Conservation (phyloP, 2,113 vertebrate genomes). For the Equus przewalskii region DNA sequence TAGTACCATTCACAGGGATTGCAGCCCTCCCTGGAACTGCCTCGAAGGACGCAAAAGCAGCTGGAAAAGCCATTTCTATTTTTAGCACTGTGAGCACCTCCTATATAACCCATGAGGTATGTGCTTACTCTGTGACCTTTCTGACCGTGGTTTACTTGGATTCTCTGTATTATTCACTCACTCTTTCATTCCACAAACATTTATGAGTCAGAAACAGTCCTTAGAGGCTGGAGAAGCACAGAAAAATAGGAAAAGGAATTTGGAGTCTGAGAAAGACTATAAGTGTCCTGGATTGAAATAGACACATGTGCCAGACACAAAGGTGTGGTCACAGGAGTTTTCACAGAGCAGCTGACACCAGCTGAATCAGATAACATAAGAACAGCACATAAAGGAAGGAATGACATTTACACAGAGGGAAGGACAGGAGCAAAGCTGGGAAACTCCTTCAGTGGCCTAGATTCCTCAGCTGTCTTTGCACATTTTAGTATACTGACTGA, state of each 20-base stretch:
- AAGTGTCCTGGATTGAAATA: neutral
- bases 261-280: neutral
- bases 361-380: neutral
- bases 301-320: neutral
- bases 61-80: neutral
- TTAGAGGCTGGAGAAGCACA: neutral
- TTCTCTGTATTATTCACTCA: neutral
- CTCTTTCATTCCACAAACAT: neutral
- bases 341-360: too few relatives aligned
- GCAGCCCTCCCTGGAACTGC: neutral
- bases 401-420: neutral
- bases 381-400: neutral
- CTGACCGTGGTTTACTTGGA: neutral
- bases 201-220: neutral
- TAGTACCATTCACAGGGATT: neutral
- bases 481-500: neutral
- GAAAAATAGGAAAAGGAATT: neutral
- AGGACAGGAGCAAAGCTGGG: neutral
- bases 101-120: neutral
- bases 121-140: neutral
- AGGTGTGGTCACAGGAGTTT: neutral
- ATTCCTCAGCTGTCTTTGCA: too few relatives aligned
- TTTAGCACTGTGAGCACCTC: neutral
- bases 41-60: neutral
- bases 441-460: neutral